phyloP scores from a whole-genome alignment of 2,888 invertebrate genomes.

The Electrophaes corylata region DNA sequence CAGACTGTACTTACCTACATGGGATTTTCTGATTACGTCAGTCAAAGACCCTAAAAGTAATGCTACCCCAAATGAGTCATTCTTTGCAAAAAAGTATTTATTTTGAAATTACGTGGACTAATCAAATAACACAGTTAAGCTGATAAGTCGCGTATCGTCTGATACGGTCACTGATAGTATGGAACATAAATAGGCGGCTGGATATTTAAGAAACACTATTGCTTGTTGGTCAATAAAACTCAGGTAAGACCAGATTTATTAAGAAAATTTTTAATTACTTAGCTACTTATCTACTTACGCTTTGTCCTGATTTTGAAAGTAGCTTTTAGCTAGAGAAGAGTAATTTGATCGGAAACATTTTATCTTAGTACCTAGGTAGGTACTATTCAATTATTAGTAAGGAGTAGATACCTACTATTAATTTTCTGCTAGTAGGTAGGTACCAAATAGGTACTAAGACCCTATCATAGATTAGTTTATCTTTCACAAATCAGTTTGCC shows the following conservation, averaged over 20 bases:
- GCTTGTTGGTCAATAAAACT: conserved; percentile 49
- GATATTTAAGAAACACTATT: conserved; percentile 40
- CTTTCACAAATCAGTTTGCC: neutral
- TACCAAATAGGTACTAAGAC: neutral
- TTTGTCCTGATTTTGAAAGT: no score
- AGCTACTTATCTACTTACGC: neutral
- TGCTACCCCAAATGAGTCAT: conserved; percentile 4
- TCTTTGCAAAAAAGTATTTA: conserved; percentile 13
- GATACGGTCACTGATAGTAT: conserved; percentile 38
- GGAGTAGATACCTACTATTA: no score
- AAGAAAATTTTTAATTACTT: neutral
- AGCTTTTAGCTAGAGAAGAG: neutral
- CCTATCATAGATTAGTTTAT: neutral
- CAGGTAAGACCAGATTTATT: conserved; percentile 50
- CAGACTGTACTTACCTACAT: no score
- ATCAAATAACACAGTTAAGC: conserved; percentile 53
- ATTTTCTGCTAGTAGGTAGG: neutral
- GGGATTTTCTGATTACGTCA: no score
- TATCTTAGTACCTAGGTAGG: no score
- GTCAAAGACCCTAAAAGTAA: neutral
- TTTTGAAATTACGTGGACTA: conserved; percentile 60
- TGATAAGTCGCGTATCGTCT: conserved; percentile 46
- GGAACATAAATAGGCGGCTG: conserved; percentile 33
- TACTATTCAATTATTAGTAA: no score
- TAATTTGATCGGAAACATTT: no score